Conservation (phyloP, 1,140 invertebrate species). For the Brachionus rotundiformis region DNA sequence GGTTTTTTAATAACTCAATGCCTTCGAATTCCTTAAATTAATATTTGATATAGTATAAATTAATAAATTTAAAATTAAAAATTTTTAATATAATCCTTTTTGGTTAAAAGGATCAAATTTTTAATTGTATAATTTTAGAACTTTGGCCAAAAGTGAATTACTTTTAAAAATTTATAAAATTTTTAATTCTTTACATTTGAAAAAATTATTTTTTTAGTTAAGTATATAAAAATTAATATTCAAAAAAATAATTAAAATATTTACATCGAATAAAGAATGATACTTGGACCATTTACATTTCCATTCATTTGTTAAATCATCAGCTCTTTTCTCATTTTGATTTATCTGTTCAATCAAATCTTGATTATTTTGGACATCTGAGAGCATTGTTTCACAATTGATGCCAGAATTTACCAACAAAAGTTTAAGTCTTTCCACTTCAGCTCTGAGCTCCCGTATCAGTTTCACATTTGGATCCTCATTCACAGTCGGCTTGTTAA, state of each 20-base stretch:
- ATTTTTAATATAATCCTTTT: neutral
- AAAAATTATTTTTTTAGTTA: neutral
- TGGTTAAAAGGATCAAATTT: too few relatives aligned
- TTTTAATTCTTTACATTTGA: neutral
- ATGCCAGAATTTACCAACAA: neutral
- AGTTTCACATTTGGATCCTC: conserved; percentile 69
- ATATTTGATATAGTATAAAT: neutral
- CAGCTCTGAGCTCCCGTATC: conserved; percentile 68
- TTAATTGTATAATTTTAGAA: too few relatives aligned
- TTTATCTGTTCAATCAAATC: conserved; percentile 5
- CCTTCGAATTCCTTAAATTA: conserved; percentile 24
- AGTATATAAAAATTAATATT: neutral
- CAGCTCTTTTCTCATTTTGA: neutral
- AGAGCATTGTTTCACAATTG: neutral
- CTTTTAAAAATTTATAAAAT: too few relatives aligned
- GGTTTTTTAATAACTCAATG: neutral
- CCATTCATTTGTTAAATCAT: conserved; percentile 31
- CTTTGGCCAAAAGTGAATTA: too few relatives aligned
- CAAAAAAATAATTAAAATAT: too few relatives aligned
- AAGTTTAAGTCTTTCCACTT: conserved; percentile 63
- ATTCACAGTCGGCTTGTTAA: conserved; percentile 68
- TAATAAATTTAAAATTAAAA: neutral
- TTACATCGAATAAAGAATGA: conserved; percentile 25
- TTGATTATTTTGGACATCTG: neutral
- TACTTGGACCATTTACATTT: conserved; percentile 44